Base-by-base conservation (phyloP, 2,888 invertebrate species). In the Nymphalis polychloros region DNA sequence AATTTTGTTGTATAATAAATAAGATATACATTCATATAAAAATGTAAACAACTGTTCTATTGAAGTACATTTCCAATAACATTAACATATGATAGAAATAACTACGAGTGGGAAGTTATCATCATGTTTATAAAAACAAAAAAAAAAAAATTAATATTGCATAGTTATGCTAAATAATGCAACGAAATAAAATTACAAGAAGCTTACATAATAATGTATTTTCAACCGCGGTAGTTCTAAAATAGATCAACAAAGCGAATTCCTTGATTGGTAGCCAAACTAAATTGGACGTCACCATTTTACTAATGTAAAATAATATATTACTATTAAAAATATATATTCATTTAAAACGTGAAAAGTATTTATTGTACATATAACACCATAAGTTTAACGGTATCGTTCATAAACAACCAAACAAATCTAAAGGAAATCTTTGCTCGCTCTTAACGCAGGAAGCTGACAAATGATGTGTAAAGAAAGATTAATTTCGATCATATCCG, bases 241-340 rank as follows among this genome's bases (percentile, higher is more conserved):
- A 70, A 73, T 73, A 73, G 70, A 72, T 64, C 41, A 35, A 50
- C 63, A 64, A 69, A 68, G 55, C 67, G n/a, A 69, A 67, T 70
- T 72, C 67, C 62, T 73, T 70, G 72, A 72, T 69, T 67, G 60
- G 70, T 59, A 65, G 67, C 70, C 72, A 72, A 71, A 67, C 60
- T 59, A 60, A 65, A 55, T 59, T 23, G 41, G 57, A 65, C 68
- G 64, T 57, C 57, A 57, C 35, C 35, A 19, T 35, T 31, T 31
- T 57, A 41, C 10, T 19, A n/a, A 35, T 13, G 27, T 41, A 57
- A 57, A 57, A 19, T 41, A 57, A 35, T n/a, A 57, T 35, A 35
- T 0, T 57, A 19, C 5, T 57, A 1, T 23, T 23, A 23, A 57
- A 57, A 57, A 57, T n/a, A 17, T 4, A 17, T 55, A 23, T 17